Evolutionary conservation across 2,888 invertebrate genomes (phyloP), one percentile per base, ranked within the genome.

Genomic region (Lathronympha strigana): DNA sequence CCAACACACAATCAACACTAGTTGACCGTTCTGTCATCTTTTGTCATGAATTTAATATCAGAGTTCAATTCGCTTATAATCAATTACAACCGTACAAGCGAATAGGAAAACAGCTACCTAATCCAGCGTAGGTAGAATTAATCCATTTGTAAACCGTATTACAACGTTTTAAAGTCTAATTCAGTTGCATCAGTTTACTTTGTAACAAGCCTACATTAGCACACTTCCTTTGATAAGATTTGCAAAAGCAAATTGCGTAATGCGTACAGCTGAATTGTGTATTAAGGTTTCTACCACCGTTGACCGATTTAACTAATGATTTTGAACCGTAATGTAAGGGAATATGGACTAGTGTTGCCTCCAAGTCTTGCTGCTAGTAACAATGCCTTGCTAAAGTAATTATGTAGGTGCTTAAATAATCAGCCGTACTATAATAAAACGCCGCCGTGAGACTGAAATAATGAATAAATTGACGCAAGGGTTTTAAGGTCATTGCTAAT

Each of bases 221-320:
- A 25, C 15, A 36, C 55, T 43, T 43, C 49, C 38, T 49, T 36
- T 51, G 66, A 66, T 66, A 66, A 66, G 54, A 54, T 61, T 66
- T 49, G 53, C 66, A 47, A 40, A 61, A 66, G 47, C 66, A 49
- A 64, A 60, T 66, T 61, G 47, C 53, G 45, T 51, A 60, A 58
- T 33, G 15, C 33, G n/a, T 17, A n/a, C 21, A 17, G 19, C 13
- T 40, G 15, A 25, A 28, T 43, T 55, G 28, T 17, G 40, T 55
- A 13, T 36, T n/a, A 31, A 40, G 38, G 38, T n/a, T 25, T 25
- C 25, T n/a, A n/a, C n/a, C n/a, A n/a, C n/a, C n/a, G n/a, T 9
- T 33, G 33, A 9, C 11, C 3, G 11, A 33, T 9, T 33, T 33
- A 8, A 33, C 33, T 33, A 33, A 9, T 11, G 2, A 33, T 9